Evolutionary conservation across 2,888 invertebrate genomes (phyloP).

Genomic region (Cerastis leucographa): DNA sequence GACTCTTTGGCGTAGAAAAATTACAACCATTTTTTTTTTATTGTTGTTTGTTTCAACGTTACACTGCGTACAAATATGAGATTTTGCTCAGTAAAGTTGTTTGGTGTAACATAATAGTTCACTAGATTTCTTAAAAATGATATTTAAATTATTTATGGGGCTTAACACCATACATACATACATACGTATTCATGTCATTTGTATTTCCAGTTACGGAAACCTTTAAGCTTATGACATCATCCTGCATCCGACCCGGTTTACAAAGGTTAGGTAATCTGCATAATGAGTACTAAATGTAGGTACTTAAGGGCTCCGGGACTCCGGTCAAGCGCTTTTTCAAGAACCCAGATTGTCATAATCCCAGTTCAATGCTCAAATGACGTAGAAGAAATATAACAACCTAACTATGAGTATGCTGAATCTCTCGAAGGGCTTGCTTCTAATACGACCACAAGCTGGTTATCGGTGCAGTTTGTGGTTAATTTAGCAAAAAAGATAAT

Average conservation of each 20-base stretch:
- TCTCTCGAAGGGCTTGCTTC: constrained; percentile 39
- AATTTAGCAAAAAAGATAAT: constrained; percentile 52
- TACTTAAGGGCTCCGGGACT: neutral
- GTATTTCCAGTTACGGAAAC: neutral
- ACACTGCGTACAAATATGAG: neutral
- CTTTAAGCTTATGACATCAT: constrained; percentile 41
- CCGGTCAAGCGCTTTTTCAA: neutral
- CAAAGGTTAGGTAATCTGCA: constrained; percentile 34
- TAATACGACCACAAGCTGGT: constrained; percentile 54
- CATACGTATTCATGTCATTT: neutral
- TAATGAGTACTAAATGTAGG: neutral
- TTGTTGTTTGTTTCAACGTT: neutral
- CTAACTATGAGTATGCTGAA: constrained; percentile 6
- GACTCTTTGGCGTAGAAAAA: neutral
- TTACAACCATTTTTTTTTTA: no score
- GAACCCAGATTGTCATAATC: neutral
- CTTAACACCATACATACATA: neutral
- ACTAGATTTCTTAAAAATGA: neutral
- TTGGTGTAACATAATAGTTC: neutral
- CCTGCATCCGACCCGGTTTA: constrained; percentile 30
- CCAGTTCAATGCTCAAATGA: neutral
- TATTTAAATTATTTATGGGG: neutral
- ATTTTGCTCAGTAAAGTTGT: neutral
- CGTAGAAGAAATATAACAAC: constrained; percentile 21
- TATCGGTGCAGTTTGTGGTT: constrained; percentile 47